phyloP scores from a whole-genome alignment of 1,140 invertebrate genomes.

The Drosophila elegans region DNA sequence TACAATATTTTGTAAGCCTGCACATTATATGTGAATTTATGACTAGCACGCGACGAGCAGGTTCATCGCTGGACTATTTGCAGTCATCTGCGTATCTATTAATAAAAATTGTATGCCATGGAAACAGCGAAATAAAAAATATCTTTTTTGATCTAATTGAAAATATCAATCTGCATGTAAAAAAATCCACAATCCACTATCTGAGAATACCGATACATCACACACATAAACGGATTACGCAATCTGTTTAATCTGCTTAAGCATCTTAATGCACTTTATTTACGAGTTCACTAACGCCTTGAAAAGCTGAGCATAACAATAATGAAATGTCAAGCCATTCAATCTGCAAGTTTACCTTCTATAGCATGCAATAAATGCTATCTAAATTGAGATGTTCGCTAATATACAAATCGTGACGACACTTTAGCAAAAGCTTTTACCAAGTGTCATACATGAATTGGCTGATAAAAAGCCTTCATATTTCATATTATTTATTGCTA shows the following conservation, averaged over 20 bases:
- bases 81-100: slow-evolving; percentile 9
- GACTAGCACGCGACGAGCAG: slow-evolving; percentile 37
- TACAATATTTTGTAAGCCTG: slow-evolving; percentile 20
- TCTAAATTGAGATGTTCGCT: slow-evolving; percentile 1
- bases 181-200: neutral
- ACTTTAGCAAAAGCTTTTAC: neutral
- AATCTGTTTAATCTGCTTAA: slow-evolving; percentile 21
- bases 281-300: slow-evolving; percentile 9
- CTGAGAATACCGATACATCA: neutral
- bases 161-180: slow-evolving; percentile 14
- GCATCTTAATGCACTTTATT: slow-evolving; percentile 27
- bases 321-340: slow-evolving; percentile 22
- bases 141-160: slow-evolving; percentile 14
- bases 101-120: slow-evolving; percentile 5
- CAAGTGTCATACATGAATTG: neutral
- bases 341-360: slow-evolving; percentile 21
- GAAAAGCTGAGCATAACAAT: slow-evolving; percentile 5
- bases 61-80: slow-evolving; percentile 14
- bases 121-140: slow-evolving; percentile 12
- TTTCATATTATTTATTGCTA: slow-evolving; percentile 21
- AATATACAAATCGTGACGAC: slow-evolving; percentile 8
- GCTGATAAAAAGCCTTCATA: neutral
- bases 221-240: slow-evolving; percentile 18
- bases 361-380: neutral
- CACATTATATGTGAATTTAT: slow-evolving; percentile 47